Conservation (phyloP, 2,888 invertebrate species). For the Euplagia quadripunctaria region DNA sequence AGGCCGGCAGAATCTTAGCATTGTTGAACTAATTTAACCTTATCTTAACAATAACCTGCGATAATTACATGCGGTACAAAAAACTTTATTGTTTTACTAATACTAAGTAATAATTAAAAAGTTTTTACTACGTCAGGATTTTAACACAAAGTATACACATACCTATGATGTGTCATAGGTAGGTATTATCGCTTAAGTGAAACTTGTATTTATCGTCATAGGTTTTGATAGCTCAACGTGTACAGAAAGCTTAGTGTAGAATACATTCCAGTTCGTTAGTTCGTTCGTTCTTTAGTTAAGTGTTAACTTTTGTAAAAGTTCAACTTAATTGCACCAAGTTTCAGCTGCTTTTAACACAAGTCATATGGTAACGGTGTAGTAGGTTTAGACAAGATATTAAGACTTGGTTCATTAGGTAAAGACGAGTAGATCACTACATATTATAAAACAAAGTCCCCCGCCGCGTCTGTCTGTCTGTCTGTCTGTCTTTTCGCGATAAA, state of each 20-base stretch:
- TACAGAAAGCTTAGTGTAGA: neutral
- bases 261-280: neutral
- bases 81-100: conserved; percentile 7
- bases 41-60: conserved; percentile 1
- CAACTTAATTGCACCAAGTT: neutral
- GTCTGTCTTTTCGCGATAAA: no score
- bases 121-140: neutral
- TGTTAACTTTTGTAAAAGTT: neutral
- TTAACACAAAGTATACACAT: neutral
- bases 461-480: no score
- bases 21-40: neutral
- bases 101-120: neutral
- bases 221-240: no score
- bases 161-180: neutral
- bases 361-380: no score
- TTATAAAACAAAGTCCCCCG: no score
- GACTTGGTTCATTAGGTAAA: no score
- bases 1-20: neutral
- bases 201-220: no score
- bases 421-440: no score
- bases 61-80: conserved; percentile 4
- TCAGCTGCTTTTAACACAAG: no score
- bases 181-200: neutral
- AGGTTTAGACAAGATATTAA: no score
- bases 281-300: neutral